Evolutionary conservation across 2,113 vertebrate genomes (phyloP), one percentile per base, ranked within the genome.

Genomic region (Emydura subglobosa): DNA sequence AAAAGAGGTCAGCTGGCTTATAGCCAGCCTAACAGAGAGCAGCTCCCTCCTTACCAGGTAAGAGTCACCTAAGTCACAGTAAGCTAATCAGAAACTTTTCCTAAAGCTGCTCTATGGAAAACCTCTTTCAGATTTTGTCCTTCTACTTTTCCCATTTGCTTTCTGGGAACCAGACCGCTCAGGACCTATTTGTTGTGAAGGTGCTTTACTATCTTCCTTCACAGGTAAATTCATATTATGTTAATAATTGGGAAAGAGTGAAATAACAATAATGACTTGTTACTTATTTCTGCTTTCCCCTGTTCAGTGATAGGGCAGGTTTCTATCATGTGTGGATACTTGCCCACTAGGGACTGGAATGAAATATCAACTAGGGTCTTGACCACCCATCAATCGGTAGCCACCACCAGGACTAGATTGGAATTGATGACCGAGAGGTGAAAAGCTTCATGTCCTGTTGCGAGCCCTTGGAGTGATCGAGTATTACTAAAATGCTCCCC

Each of bases 391-490:
- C 61, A 65, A n/a, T 65, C 34, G 12, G 9, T 27, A 27, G 42
- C 59, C 16, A 21, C n/a, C n/a, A 44, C 42, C 2, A 13, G 74
- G 59, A 12, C 39, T 85, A 55, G 17, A 65, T 25, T 84, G 72
- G 59, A 21, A 91, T 11, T 24, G 31, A 59, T 80, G 91, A 90
- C 86, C 68, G 61, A 83, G 65, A 78, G 49, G 86, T 84, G 87
- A 96, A 92, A 95, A 86, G 31, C 86, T 87, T 79, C 74, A 82
- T 89, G 53, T 81, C 83, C 53, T 21, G 49, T 87, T 91, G 79
- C 24, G 85, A 53, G 87, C 85, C 79, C 55, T 78, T 55, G 31
- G 47, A 79, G 10, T 24, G 80, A 59, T 55, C 24, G 16, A 21
- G 49, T 55, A 79, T 42, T 55, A 50, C 61, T 68, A 34, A 88